Evolutionary conservation across 2,113 vertebrate species (phyloP).

Genomic region (Lycocorax pyrrhopterus): DNA sequence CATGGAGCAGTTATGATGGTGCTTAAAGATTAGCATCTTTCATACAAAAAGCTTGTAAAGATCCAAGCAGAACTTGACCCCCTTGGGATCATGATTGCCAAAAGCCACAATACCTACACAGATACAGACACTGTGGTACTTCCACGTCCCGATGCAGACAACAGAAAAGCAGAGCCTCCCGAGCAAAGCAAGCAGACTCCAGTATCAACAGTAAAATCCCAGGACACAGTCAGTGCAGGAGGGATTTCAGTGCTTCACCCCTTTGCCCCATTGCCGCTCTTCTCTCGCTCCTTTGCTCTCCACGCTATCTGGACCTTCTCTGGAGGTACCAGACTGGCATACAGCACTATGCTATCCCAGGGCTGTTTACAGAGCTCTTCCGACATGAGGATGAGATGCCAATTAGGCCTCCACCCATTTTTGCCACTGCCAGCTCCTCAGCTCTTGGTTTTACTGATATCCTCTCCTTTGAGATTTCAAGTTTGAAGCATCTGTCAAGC

Average conservation of each 20-base stretch:
- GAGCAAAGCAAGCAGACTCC: background rate
- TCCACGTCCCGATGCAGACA: rapidly evolving
- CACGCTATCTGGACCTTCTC: background rate
- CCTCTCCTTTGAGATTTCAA: background rate
- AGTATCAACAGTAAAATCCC: background rate
- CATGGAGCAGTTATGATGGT: background rate
- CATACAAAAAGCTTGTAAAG: background rate
- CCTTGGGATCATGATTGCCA: background rate
- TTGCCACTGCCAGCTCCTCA: background rate
- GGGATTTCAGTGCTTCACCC: background rate
- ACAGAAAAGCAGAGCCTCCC: background rate
- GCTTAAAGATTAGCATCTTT: background rate
- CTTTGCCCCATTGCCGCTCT: background rate
- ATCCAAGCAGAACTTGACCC: background rate
- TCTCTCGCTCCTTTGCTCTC: background rate
- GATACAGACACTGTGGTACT: background rate
- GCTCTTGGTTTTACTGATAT: background rate
- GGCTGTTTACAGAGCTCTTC: background rate
- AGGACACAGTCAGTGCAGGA: background rate
- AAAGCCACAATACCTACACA: background rate
- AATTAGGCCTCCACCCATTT: background rate
- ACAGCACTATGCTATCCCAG: background rate
- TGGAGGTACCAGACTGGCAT: background rate
- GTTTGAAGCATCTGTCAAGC: background rate
- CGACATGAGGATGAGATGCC: background rate